Evolutionary conservation across 2,797 vertebrate species (phyloP), one percentile per base, ranked within the genome.

Genomic region (Crocidura indochinensis): DNA sequence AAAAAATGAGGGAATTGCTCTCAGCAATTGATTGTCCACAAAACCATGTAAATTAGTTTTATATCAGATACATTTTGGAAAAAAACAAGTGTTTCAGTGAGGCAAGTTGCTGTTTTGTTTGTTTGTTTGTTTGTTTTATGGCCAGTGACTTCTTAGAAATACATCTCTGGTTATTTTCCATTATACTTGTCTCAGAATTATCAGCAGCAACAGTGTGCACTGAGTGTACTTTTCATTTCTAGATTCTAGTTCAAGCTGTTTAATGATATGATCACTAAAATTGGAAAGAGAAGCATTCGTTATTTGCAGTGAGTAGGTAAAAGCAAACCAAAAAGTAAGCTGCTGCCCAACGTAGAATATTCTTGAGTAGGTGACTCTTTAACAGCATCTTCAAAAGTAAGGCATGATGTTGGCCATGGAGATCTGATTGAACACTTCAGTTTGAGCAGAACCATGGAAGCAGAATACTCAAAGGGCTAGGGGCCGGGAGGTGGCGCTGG

Each of bases 201-300:
- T 73, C 44, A 76, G 38, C 6, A 67, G 62, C n/a, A 67, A 31
- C 12, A n/a, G 29, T 38, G 26, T 72, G 86, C 77, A 53, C 1
- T 72, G 75, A 74, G 26, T 38, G 38, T 62, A 38, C 29, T 67
- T 84, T 74, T 60, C 31, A 76, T 14, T 91, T 84, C 31, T 89
- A 53, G 26, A 89, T 91, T 84, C 51, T 80, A 56, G 10, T 24
- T 67, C 77, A 88, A 92, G 84, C 24, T 62, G 88, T 49, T 49
- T 27, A 38, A 29, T 71, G 24, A 79, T 6, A 38, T 44, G n/a
- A 91, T 47, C 26, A 56, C 73, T 85, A 22, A 72, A 47, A 67
- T 76, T 73, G 73, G 46, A 22, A 67, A 75, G 47, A 71, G 27
- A 38, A 38, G 49, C 10, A 53, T 47, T 22, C 15, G 77, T 4